These are phyloP conservation scores for Troides helena DNA, from an alignment of 2,888 invertebrate species.

Conservation along the genomic window DNA sequence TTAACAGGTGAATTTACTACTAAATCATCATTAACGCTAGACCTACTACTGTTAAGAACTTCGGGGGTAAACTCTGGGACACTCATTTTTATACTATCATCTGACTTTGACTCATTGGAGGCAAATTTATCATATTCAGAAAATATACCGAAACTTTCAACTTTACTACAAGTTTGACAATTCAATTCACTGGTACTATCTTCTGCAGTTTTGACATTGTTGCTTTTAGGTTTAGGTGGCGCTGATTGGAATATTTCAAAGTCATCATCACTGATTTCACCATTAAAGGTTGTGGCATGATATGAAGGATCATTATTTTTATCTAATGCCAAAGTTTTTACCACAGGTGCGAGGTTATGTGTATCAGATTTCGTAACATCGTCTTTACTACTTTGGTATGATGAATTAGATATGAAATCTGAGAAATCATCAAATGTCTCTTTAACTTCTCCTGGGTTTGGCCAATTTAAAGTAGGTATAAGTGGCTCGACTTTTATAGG, in stretches of 20 bases:
- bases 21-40: conserved; percentile 36
- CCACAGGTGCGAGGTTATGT: conserved; percentile 14
- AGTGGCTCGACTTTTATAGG: conserved; percentile 68
- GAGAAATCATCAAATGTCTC: conserved; percentile 70
- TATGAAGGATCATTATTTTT: conserved; percentile 19
- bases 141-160: conserved; percentile 12
- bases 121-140: conserved; percentile 22
- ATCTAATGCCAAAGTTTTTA: conserved; percentile 24
- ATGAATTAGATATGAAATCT: conserved; percentile 60
- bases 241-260: conserved; percentile 75
- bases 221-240: conserved; percentile 42
- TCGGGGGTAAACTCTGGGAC: conserved; percentile 24
- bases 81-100: conserved; percentile 43
- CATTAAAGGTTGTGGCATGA: conserved; percentile 14
- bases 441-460: conserved; percentile 73
- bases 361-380: conserved; percentile 23
- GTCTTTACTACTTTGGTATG: conserved; percentile 44
- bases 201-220: conserved; percentile 31
- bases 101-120: conserved; percentile 41
- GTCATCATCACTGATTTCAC: conserved; percentile 55
- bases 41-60: conserved; percentile 34
- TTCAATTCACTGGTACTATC: conserved; percentile 10
- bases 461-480: conserved; percentile 74
- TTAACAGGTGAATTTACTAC: conserved; percentile 36
- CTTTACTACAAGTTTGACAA: conserved; percentile 31